Evolutionary conservation across 2,797 vertebrate genomes (phyloP).

Genomic region (Gephyroberyx darwinii): DNA sequence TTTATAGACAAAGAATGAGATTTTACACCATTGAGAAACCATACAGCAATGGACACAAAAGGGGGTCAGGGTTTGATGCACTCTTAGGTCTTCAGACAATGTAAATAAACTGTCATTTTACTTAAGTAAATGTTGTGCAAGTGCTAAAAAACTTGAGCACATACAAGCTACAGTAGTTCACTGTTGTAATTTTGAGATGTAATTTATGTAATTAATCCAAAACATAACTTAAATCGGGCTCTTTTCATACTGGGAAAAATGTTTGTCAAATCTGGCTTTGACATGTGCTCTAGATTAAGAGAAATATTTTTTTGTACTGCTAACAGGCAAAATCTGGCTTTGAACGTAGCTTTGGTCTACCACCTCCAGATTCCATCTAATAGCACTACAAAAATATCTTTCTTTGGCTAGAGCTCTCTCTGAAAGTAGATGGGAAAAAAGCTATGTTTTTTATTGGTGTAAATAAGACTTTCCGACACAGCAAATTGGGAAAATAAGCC

Average conservation of each 20-base stretch:
- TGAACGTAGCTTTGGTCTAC: slow-evolving; percentile 57
- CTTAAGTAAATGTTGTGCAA: slow-evolving; percentile 57
- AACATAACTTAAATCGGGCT: slow-evolving; percentile 4
- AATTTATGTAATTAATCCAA: background rate
- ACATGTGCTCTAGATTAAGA: slow-evolving; percentile 3
- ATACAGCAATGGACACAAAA: slow-evolving; percentile 87
- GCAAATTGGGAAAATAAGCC: slow-evolving; percentile 16
- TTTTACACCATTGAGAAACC: slow-evolving; percentile 91
- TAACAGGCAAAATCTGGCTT: slow-evolving; percentile 43
- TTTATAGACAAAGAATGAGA: slow-evolving; percentile 92
- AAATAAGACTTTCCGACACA: background rate
- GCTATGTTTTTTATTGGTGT: slow-evolving; percentile 3
- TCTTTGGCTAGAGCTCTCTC: slow-evolving; percentile 22
- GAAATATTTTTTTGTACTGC: slow-evolving; percentile 24
- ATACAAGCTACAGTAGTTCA: slow-evolving; percentile 51
- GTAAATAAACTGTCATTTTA: slow-evolving; percentile 36
- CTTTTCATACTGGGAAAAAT: too few relatives aligned
- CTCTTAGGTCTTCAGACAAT: slow-evolving; percentile 85
- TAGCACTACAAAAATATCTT: slow-evolving; percentile 32
- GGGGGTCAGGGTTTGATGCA: slow-evolving; percentile 85
- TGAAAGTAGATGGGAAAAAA: slow-evolving; percentile 4
- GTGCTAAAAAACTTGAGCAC: slow-evolving; percentile 47
- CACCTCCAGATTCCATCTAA: slow-evolving; percentile 25
- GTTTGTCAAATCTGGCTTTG: slow-evolving; percentile 3
- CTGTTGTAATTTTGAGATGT: slow-evolving; percentile 26